Base-by-base conservation (phyloP, 2,797 vertebrate genomes). In the Neopelma chrysocephalum region DNA sequence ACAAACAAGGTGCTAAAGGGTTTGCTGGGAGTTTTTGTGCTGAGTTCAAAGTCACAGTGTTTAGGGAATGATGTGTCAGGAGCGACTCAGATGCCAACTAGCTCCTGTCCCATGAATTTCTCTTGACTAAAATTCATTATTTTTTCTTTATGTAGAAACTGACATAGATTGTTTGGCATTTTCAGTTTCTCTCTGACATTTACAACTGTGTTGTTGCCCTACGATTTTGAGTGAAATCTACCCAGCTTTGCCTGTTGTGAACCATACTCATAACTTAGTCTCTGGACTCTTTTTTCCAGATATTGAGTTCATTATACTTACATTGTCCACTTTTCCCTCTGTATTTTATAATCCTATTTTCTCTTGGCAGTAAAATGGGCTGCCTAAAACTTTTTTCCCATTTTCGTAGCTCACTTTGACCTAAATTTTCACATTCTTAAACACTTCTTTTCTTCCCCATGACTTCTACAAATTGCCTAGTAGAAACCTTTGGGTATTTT, bases 91-190 rank as follows among this genome's bases (percentile, higher is more conserved):
- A 43, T 47, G 38, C 17, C 61, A 96, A 51, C 50, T 36, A 73
- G 5, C 11, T 87, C 15, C 15, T 0, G 0, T 58, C 5, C 23
- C 57, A 36, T 47, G 8, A 85, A 85, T 47, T 5, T 66, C 9
- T 38, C 56, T 36, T 64, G 36, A 29, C 32, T 81, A 90, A 85
- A 93, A 48, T 20, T 80, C 51, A 43, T 93, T 90, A 54, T 62
- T 20, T 61, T 87, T 91, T 69, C 62, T 72, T 93, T 77, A 78
- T 66, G 51, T 66, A 87, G 56, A 90, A 85, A 93, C 82, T 82
- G 66, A n/a, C 56, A 68, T 26, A 47, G 43, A 61, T 12, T 60
- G 6, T 89, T 87, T 87, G 69, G 22, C 36, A 90, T 87, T 94
- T 94, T 85, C 12, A 15, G 10, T 85, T 94, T 82, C 40, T 89